These are phyloP conservation scores for Anableps anableps DNA, from an alignment of 2,797 vertebrate genomes.

Conservation along the genomic window DNA sequence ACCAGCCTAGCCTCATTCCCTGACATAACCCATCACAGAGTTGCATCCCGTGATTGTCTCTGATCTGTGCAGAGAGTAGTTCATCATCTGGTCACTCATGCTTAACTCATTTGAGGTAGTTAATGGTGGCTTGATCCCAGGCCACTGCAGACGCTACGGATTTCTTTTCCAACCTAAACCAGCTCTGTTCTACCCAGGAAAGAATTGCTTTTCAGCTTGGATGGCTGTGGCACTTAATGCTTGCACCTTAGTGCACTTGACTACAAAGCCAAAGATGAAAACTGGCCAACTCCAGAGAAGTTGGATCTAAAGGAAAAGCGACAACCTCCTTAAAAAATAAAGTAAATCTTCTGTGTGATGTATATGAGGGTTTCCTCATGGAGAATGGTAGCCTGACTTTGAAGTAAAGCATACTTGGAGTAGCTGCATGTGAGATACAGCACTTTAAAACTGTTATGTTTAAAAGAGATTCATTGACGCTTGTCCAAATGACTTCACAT, in stretches of 20 bases:
- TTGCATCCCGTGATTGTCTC: slow-evolving; percentile 13
- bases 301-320: slow-evolving; percentile 23
- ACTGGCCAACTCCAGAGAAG: slow-evolving; percentile 58
- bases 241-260: slow-evolving; percentile 63
- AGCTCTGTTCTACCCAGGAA: slow-evolving; percentile 17
- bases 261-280: slow-evolving; percentile 55
- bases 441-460: slow-evolving; percentile 24
- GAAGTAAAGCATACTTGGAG: slow-evolving; percentile 26
- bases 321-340: slow-evolving; percentile 61
- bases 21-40: slow-evolving; percentile 34
- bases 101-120: slow-evolving; percentile 72
- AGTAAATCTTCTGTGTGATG: slow-evolving; percentile 44
- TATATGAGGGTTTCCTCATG: slow-evolving; percentile 24
- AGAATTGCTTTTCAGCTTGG: slow-evolving; percentile 65
- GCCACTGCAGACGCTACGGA: slow-evolving; percentile 34
- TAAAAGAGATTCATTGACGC: slow-evolving; percentile 7
- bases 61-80: slow-evolving; percentile 16
- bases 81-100: slow-evolving; percentile 60
- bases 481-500: slow-evolving; percentile 26
- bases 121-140: slow-evolving; percentile 59
- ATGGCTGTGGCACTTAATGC: slow-evolving; percentile 60
- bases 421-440: not conserved
- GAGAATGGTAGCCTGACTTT: slow-evolving; percentile 33
- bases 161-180: slow-evolving; percentile 23
- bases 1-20: slow-evolving; percentile 33